A percentile compares a stretch with the other conserved stretches of the same genome.
phyloP scores from a whole-genome alignment of 2,888 invertebrate species.

The Chrysolina haemoptera region DNA sequence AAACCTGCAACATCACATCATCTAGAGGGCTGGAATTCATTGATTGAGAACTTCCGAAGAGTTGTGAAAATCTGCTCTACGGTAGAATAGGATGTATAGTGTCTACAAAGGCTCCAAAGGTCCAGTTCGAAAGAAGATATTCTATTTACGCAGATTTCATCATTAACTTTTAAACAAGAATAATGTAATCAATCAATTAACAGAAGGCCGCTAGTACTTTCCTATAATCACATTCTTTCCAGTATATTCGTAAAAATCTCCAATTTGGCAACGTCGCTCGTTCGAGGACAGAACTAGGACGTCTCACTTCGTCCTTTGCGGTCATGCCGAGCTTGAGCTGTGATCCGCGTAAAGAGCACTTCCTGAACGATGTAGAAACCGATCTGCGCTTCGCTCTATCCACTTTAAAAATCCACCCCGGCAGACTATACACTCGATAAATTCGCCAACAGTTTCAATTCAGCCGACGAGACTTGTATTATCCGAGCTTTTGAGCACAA shows the following conservation, averaged over 20 bases:
- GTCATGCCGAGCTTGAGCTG: conserved; percentile 44
- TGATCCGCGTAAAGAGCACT: conserved; percentile 53
- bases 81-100: too few species aligned
- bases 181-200: too few species aligned
- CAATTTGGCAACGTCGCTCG: conserved; percentile 32
- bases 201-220: too few species aligned
- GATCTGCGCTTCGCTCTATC: conserved; percentile 49
- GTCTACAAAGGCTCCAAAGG: too few species aligned
- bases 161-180: too few species aligned
- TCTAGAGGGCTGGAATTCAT: too few species aligned
- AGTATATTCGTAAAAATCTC: not conserved
- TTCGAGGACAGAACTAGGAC: conserved; percentile 41
- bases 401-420: conserved; percentile 52
- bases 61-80: too few species aligned
- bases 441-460: conserved; percentile 48
- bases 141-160: too few species aligned
- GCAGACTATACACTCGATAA: conserved; percentile 46
- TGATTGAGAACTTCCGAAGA: too few species aligned
- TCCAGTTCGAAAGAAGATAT: too few species aligned
- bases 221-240: not conserved
- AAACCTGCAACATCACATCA: too few species aligned
- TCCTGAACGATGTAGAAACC: conserved; percentile 43
- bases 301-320: conserved; percentile 48
- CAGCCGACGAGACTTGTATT: conserved; percentile 45
- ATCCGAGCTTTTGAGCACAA: conserved; percentile 39